phyloP scores from a whole-genome alignment of 1,140 invertebrate species.

The Zaprionus davidi region DNA sequence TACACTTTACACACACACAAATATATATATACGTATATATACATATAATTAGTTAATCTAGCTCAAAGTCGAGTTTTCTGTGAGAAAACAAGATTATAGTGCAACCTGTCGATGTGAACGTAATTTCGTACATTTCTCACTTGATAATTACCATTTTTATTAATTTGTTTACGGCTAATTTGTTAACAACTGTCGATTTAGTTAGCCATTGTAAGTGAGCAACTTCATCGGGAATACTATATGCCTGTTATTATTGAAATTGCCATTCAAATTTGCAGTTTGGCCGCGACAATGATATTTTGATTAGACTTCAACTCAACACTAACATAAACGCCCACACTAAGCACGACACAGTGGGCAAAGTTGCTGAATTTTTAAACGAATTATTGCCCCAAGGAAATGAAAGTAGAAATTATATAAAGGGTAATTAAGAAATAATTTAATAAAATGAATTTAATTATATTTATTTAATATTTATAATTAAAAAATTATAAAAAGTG shows the following conservation, averaged over 20 bases:
- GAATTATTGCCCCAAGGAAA: not conserved
- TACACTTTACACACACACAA: not conserved
- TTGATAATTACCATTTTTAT: constrained; percentile 1
- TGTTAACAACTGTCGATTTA: not conserved
- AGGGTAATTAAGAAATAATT: not conserved
- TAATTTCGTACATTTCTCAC: not conserved
- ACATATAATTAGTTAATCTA: constrained; percentile 12
- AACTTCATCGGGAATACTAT: not conserved
- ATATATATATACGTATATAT: not conserved
- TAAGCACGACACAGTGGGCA: not conserved
- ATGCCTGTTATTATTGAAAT: not conserved
- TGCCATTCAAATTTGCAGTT: not conserved
- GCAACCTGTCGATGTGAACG: not conserved
- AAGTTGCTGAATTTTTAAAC: not conserved
- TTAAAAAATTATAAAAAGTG: not conserved
- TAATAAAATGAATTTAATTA: not conserved
- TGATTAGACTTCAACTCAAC: not conserved
- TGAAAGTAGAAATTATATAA: not conserved
- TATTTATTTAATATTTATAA: not conserved
- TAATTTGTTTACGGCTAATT: not conserved
- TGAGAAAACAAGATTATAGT: constrained; percentile 10
- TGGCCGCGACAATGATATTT: not conserved
- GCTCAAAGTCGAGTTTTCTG: not conserved
- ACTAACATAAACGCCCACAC: not conserved
- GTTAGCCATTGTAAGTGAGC: not conserved